Evolutionary conservation across 2,797 vertebrate genomes (phyloP).

Genomic region (Pachyuromys duprasi): DNA sequence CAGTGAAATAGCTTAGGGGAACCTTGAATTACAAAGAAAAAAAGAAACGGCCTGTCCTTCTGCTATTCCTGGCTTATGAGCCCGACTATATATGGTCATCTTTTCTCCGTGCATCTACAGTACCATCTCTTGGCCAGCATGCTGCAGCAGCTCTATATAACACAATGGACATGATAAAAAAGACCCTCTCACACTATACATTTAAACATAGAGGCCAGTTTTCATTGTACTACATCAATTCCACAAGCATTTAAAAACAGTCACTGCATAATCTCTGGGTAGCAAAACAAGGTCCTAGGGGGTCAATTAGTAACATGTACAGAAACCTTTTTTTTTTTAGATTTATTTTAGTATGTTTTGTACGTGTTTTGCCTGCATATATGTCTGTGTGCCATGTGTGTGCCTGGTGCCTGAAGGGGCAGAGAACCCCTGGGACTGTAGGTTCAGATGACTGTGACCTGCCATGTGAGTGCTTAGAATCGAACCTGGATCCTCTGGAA

Average conservation of each 20-base stretch:
- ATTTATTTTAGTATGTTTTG: background rate
- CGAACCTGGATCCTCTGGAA: background rate
- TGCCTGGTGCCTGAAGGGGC: background rate
- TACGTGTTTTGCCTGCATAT: background rate
- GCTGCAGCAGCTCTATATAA: constrained; percentile 24
- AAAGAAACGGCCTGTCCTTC: background rate
- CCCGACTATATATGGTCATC: constrained; percentile 19
- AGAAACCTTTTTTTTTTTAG: background rate
- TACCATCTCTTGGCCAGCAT: background rate
- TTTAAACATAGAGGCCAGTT: constrained; percentile 8
- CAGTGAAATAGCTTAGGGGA: background rate
- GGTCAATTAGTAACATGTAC: background rate
- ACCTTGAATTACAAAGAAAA: background rate
- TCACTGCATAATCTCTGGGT: background rate
- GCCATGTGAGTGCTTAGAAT: background rate
- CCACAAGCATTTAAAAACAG: background rate
- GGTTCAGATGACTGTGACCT: background rate
- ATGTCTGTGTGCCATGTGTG: background rate
- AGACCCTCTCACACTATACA: constrained; percentile 1
- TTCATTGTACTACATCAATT: constrained; percentile 22
- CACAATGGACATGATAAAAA: background rate
- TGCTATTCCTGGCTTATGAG: background rate
- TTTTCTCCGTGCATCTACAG: background rate
- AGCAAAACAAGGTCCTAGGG: constrained; percentile 1
- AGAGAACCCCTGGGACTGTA: background rate